Evolutionary conservation across 2,888 invertebrate species (phyloP).

Genomic region (Fragum whitleyi): DNA sequence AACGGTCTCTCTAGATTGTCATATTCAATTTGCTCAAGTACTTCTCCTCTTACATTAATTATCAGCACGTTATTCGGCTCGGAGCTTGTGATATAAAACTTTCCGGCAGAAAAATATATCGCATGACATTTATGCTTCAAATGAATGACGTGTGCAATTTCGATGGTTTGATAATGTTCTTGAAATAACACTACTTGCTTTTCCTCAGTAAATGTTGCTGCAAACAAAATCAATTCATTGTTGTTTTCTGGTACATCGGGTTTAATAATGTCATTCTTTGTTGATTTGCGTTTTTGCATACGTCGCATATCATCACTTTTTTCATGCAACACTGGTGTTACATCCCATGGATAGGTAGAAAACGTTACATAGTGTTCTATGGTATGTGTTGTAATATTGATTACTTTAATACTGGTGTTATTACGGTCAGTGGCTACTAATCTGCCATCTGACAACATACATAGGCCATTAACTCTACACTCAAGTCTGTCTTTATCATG

Average conservation of each 20-base stretch:
- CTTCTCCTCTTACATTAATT: neutral
- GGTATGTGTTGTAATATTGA: neutral
- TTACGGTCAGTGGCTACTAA: neutral
- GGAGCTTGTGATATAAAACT: neutral
- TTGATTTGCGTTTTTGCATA: neutral
- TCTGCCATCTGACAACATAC: neutral
- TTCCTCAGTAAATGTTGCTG: neutral
- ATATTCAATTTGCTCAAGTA: neutral
- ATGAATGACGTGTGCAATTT: neutral
- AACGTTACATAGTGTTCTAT: neutral
- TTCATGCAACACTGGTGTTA: neutral
- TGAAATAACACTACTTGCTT: neutral
- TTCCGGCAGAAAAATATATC: neutral
- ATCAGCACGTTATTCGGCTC: neutral
- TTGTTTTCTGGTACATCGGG: neutral
- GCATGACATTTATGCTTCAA: neutral
- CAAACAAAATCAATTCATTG: neutral
- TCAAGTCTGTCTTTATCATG: neutral
- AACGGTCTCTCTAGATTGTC: neutral
- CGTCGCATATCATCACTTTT: neutral
- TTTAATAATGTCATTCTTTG: neutral
- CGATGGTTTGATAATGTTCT: neutral
- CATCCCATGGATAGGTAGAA: neutral
- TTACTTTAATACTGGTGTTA: neutral
- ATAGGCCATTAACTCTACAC: neutral